phyloP scores from a whole-genome alignment of 1,140 invertebrate species.

The Dendroctonus ponderosae region DNA sequence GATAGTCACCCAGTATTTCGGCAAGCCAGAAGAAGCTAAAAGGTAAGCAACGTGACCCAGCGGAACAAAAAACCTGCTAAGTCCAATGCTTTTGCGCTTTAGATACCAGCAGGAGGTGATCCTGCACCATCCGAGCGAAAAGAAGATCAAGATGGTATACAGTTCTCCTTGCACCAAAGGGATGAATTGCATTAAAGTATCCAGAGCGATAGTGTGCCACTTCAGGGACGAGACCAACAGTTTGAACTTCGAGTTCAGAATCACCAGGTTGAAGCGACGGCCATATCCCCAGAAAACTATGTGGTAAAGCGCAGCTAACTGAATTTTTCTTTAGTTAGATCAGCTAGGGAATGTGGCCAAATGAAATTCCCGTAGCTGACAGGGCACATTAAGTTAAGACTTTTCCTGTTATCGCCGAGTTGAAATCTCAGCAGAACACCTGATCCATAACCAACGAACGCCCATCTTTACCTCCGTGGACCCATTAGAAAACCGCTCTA shows the following conservation, averaged over 20 bases:
- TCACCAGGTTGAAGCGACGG: slow-evolving; percentile 41
- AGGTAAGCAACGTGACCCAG: slow-evolving; percentile 8
- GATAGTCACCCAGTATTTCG: slow-evolving; percentile 46
- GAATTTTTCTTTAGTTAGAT: too few species aligned
- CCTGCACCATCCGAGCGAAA: slow-evolving; percentile 42
- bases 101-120: slow-evolving; percentile 45
- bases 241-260: slow-evolving; percentile 45
- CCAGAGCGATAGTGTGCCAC: slow-evolving; percentile 43
- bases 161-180: slow-evolving; percentile 40
- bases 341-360: too few species aligned
- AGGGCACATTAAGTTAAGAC: too few species aligned
- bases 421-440: too few species aligned
- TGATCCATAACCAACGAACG: too few species aligned
- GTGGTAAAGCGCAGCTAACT: slow-evolving; percentile 7
- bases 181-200: slow-evolving; percentile 44
- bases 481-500: too few species aligned
- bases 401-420: too few species aligned
- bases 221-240: slow-evolving; percentile 43
- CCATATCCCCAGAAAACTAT: slow-evolving; percentile 40
- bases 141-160: slow-evolving; percentile 46
- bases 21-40: slow-evolving; percentile 40
- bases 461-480: too few species aligned
- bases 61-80: background rate
- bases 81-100: background rate
- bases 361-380: too few species aligned